phyloP scores from a whole-genome alignment of 2,797 vertebrate genomes.

The Sylvilagus floridanus region DNA sequence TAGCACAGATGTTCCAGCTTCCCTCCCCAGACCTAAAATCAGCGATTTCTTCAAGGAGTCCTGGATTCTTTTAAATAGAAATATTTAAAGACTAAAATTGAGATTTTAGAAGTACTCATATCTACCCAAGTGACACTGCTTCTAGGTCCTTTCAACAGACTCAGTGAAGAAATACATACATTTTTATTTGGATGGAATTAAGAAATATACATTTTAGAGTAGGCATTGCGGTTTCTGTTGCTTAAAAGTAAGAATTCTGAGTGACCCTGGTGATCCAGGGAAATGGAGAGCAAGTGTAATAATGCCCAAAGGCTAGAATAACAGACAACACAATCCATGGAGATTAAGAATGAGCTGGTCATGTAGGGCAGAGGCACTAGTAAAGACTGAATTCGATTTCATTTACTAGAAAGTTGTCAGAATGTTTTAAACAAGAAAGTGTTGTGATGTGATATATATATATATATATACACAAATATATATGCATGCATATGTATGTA shows the following conservation, averaged over 20 bases:
- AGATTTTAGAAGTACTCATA: not conserved
- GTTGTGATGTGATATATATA: not conserved
- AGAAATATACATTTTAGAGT: not conserved
- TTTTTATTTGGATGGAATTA: not conserved
- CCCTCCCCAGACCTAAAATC: not conserved
- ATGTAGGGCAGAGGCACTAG: not conserved
- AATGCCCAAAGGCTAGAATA: not conserved
- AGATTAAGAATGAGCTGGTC: not conserved
- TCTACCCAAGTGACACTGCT: not conserved
- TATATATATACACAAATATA: no score
- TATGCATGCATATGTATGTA: no score
- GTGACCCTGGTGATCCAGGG: not conserved
- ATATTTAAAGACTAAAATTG: not conserved
- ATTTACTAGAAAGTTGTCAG: not conserved
- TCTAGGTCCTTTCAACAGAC: not conserved
- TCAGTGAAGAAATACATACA: slow-evolving; percentile 1
- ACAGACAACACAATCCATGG: not conserved
- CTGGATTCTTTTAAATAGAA: not conserved
- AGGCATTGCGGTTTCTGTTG: not conserved
- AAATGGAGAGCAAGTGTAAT: not conserved
- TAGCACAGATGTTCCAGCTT: slow-evolving; percentile 3
- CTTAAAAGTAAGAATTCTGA: slow-evolving; percentile 2
- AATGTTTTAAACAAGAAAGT: slow-evolving; percentile 12
- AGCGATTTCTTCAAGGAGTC: not conserved
- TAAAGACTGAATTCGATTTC: not conserved